A percentile compares a stretch with the other conserved stretches of the same genome.
Evolutionary conservation across 2,113 vertebrate species (phyloP).

Genomic region (Bambusicola thoracicus): DNA sequence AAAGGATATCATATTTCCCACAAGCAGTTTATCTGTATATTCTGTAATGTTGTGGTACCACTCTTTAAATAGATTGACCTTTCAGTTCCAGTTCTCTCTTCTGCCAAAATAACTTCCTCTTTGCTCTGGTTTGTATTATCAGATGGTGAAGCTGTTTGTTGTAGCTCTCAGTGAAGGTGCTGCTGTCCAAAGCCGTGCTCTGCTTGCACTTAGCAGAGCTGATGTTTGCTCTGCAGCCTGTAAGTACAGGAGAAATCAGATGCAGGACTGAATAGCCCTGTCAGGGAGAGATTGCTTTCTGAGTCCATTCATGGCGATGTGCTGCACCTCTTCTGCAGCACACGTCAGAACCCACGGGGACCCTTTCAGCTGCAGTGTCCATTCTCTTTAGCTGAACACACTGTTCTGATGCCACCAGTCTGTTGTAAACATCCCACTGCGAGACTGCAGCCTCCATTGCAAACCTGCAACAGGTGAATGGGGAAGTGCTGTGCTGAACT

Average conservation of each 20-base stretch:
- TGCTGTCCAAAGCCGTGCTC: not conserved
- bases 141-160: not conserved
- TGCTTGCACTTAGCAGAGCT: not conserved
- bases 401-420: not conserved
- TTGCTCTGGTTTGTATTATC: slow-evolving; percentile 30
- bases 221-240: not conserved
- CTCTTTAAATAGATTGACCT: slow-evolving; percentile 45
- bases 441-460: not conserved
- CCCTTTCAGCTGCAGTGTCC: accelerated
- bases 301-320: accelerated
- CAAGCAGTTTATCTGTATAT: not conserved
- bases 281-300: not conserved
- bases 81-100: slow-evolving; percentile 1
- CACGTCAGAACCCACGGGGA: not conserved
- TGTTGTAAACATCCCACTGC: not conserved
- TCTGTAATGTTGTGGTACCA: not conserved
- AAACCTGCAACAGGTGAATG: not conserved
- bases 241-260: accelerated
- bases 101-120: slow-evolving; percentile 37
- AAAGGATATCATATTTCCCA: not conserved
- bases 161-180: not conserved
- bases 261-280: not conserved
- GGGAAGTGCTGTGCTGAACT: not conserved
- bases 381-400: accelerated
- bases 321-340: not conserved